Evolutionary conservation across 2,888 invertebrate species (phyloP), one percentile per base, ranked within the genome.

Genomic region (Drosophila aldrichi): DNA sequence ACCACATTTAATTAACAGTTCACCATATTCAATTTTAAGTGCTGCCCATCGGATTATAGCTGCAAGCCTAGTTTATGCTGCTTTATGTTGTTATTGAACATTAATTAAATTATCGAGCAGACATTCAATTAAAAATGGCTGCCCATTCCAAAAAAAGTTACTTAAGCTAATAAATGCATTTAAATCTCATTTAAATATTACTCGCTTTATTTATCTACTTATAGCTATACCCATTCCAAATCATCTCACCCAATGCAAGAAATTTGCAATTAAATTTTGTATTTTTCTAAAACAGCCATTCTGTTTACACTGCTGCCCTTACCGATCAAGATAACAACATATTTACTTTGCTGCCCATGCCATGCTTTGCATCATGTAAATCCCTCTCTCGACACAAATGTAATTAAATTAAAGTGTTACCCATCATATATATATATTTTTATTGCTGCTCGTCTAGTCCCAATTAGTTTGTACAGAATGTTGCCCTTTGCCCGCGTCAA

Each of bases 361-460:
- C 48, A 32, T 18, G 46, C 25, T 1, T 48, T 25, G 29, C n/a
- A 29, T 46, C n/a, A 29, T 46, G n/a, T 25, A n/a, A 48, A n/a
- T 29, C 10, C 48, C 48, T 22, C 36, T 9, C 14, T 20, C 22
- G n/a, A 3, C n/a, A n/a, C 22, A n/a, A 25, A 22, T 22, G 36
- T 52, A 52, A 52, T 52, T 43, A 9, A 43, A 54, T 40, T 54
- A 56, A 43, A 56, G 6, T 56, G 32, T 41, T 43, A 41, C 20
- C 56, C 56, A 56, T 43, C 25, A 20, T 8, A 22, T 52, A 16
- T n/a, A n/a, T n/a, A n/a, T n/a, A 22, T 10, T 20, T 43, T 38
- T 38, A 16, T 34, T 52, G 22, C 36, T 9, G 5, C 22, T 36
- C 22, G 49, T 14, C 49, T 34, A 18, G 49, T 18, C 6, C 44